A percentile compares a stretch with the other conserved stretches of the same genome.
Conservation (phyloP, 2,113 vertebrate genomes). For the Etheostoma spectabile region DNA sequence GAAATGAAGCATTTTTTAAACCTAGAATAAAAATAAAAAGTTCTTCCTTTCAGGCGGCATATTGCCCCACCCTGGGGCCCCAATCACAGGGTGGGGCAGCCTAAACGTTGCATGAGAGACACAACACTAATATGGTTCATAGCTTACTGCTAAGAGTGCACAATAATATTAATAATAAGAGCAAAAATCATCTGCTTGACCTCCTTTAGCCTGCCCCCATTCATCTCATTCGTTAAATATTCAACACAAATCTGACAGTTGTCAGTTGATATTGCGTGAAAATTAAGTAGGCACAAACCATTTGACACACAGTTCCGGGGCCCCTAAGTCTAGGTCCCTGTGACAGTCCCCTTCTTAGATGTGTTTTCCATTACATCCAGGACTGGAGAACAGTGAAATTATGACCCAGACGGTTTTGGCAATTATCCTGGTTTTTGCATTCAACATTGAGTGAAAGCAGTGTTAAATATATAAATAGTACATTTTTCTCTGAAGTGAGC, state of each 20-base stretch:
- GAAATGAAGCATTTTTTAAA: background rate
- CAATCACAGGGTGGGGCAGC: background rate
- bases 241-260: background rate
- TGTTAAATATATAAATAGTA: conserved; percentile 7
- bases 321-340: no score
- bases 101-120: background rate
- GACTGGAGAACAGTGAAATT: conserved; percentile 20
- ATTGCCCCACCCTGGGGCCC: background rate
- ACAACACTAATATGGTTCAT: background rate
- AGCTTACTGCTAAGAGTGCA: background rate
- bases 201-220: background rate
- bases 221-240: background rate
- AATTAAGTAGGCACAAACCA: background rate
- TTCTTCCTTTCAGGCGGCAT: background rate
- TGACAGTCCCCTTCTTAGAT: background rate
- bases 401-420: conserved; percentile 9
- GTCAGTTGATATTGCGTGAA: background rate
- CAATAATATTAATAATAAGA: background rate
- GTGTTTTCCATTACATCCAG: conserved; percentile 23
- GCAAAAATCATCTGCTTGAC: background rate
- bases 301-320: background rate
- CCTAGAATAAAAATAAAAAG: background rate
- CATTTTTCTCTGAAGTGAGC: conserved; percentile 7
- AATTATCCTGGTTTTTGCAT: conserved; percentile 12
- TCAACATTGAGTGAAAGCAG: background rate